These are phyloP conservation scores for Capromys pilorides DNA, from an alignment of 2,797 vertebrate species.

Conservation along the genomic window DNA sequence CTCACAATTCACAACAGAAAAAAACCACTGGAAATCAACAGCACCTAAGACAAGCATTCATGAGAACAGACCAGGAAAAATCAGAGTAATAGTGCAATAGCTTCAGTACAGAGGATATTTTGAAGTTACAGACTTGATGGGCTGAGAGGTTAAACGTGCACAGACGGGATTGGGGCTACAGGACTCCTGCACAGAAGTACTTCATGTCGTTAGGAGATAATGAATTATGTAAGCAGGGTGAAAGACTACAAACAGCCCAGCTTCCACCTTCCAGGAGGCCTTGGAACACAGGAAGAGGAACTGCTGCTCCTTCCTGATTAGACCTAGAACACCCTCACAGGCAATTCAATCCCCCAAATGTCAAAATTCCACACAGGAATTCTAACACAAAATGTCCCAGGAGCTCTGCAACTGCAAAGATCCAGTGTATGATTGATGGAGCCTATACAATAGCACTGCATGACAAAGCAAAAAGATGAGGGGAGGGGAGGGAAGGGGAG, in stretches of 20 bases:
- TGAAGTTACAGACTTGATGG: conserved; percentile 15
- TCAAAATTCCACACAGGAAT: conserved; percentile 63
- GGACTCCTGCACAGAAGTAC: conserved; percentile 10
- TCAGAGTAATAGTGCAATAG: background rate
- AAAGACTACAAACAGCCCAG: conserved; percentile 62
- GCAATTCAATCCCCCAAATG: conserved; percentile 68
- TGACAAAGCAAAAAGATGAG: background rate
- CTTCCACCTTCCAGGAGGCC: conserved; percentile 31
- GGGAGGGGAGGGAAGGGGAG: too few relatives aligned
- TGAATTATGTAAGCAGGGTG: conserved; percentile 45
- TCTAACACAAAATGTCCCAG: background rate
- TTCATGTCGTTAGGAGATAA: conserved; percentile 1
- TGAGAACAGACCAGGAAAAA: background rate
- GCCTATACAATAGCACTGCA: rapidly evolving
- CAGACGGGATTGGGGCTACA: background rate
- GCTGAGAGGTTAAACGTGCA: conserved; percentile 42
- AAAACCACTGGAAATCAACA: background rate
- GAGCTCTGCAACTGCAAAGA: conserved; percentile 56
- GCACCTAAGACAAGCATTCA: background rate
- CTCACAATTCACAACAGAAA: background rate
- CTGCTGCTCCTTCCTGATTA: conserved; percentile 56
- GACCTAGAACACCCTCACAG: conserved; percentile 36
- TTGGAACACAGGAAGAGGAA: conserved; percentile 36
- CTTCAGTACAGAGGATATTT: background rate
- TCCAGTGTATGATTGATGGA: background rate